A percentile compares a stretch with the other conserved stretches of the same genome.
Conservation (phyloP, 2,113 vertebrate genomes). For the Donacobius atricapilla region DNA sequence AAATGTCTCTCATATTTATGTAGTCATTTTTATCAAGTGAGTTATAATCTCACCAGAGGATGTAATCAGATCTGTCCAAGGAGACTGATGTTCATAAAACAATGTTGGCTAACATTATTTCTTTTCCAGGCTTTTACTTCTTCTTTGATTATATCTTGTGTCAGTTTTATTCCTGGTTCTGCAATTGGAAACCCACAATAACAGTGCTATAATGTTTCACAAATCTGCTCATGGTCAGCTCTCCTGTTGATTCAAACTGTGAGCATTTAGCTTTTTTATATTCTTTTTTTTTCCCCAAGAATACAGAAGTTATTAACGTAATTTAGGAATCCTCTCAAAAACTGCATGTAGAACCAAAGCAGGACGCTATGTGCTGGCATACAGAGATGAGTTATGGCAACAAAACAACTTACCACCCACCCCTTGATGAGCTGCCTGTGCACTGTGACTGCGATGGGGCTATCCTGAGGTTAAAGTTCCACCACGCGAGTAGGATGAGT, state of each 20-base stretch:
- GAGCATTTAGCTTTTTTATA: background rate
- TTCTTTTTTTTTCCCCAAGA: rapidly evolving
- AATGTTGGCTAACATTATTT: constrained; percentile 33
- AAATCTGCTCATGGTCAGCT: constrained; percentile 1
- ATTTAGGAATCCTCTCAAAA: background rate
- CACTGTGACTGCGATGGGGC: background rate
- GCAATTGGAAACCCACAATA: constrained; percentile 44
- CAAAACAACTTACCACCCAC: background rate
- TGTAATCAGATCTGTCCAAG: constrained; percentile 35
- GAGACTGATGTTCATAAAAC: constrained; percentile 33
- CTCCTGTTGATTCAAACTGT: background rate
- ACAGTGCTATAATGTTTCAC: constrained; percentile 28
- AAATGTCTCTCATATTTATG: background rate
- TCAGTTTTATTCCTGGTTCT: constrained; percentile 40
- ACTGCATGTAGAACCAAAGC: background rate
- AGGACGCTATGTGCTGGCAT: background rate
- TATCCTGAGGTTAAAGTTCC: background rate
- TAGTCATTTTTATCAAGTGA: constrained; percentile 36
- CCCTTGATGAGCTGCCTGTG: background rate
- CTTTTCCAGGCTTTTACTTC: constrained; percentile 38
- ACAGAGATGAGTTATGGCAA: background rate
- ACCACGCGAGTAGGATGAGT: background rate
- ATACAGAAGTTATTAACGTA: background rate
- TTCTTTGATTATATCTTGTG: constrained; percentile 44
- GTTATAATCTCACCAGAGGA: constrained; percentile 41